Base-by-base conservation (phyloP, 2,888 invertebrate species). In the Merodon equestris region DNA sequence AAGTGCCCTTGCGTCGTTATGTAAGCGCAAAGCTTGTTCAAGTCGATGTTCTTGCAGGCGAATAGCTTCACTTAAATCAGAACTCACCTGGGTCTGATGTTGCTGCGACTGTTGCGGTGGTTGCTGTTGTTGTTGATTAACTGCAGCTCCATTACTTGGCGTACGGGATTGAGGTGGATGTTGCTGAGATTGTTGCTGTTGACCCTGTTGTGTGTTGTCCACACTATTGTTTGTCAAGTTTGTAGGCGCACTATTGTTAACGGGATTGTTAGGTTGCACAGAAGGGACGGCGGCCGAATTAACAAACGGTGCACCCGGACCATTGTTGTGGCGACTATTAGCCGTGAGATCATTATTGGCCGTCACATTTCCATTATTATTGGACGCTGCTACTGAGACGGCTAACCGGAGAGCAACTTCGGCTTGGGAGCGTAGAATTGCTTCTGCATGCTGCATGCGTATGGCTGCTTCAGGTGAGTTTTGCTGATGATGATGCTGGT, bases 401-500 rank as follows among this genome's bases (percentile, higher is more conserved):
- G 96, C 96, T 71, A 96, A 88, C 84, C 96, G 91, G 40, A 96
- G 90, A 5, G 94, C 94, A 0, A 95, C 95, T 87, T 96, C 96
- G 0, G 96, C 96, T 85, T 96, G 96, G 83, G 95, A 94, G 85
- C 96, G 91, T 17, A 96, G 90, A 58, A 96, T 90, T 0, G 94
- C 94, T 87, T 95, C 95, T 0, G 95, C 94, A 85, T 95, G 95
- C 84, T 95, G 95, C 90, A 94, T 93, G 81, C 93, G 90, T 45
- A 93, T 85, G 0, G 93, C 91, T 17, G 92, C 83, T 70, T 88
- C 87, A 0, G 88, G 85, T 34, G 86, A 84, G 48, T 84, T 84
- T 48, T 84, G 84, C 45, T 84, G 84, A 44, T 82, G 84, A 18
- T 82, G 82, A 12, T 83, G 83, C 70, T 81, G 81, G 36, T 82